Conservation (phyloP, 2,113 vertebrate species). For the Tachuris rubrigastra region DNA sequence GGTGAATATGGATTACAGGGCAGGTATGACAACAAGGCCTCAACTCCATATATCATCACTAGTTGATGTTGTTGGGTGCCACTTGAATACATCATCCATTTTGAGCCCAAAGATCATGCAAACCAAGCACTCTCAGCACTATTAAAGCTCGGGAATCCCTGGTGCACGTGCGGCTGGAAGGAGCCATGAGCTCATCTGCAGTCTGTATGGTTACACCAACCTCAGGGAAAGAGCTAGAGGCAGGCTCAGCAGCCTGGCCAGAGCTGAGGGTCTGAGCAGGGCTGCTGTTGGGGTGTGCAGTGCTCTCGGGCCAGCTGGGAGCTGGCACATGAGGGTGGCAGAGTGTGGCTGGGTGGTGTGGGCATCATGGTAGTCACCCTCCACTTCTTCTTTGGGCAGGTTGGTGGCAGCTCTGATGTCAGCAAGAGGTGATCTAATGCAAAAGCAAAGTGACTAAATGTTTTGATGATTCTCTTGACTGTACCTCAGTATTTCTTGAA, state of each 20-base stretch:
- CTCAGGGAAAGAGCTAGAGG: background rate
- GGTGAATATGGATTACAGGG: background rate
- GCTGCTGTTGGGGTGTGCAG: background rate
- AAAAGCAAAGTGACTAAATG: background rate
- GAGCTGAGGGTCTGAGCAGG: rapidly evolving
- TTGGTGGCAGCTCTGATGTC: background rate
- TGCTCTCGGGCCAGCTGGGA: rapidly evolving
- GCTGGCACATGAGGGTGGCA: background rate
- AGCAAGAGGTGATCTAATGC: background rate
- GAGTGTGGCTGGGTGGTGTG: background rate
- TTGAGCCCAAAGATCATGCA: rapidly evolving
- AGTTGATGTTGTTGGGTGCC: rapidly evolving
- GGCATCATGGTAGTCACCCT: rapidly evolving
- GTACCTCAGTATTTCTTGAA: background rate
- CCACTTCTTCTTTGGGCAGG: background rate
- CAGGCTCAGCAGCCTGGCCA: background rate
- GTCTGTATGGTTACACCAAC: background rate
- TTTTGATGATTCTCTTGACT: background rate
- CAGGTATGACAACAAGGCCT: background rate
- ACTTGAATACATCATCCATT: background rate
- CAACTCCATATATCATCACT: background rate
- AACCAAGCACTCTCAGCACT: background rate
- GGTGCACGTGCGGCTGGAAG: rapidly evolving
- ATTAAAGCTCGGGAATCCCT: rapidly evolving
- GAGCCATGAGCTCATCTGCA: background rate